Percentiles rank a stretch among this genome's conserved stretches.
phyloP scores from a whole-genome alignment of 2,888 invertebrate genomes.

The Cistogaster globosa region DNA sequence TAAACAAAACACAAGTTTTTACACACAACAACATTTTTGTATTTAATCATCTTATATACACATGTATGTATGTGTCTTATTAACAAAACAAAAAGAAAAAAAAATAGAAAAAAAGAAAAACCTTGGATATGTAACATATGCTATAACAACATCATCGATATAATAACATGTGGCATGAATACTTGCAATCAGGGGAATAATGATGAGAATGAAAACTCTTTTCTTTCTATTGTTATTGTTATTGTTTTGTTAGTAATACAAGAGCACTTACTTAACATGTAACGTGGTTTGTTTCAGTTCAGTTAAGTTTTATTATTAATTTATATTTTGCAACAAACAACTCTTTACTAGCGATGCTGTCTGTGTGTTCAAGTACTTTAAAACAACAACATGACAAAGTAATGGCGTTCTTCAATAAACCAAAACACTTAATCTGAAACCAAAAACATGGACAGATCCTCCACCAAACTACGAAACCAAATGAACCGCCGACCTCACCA shows the following conservation, averaged over 20 bases:
- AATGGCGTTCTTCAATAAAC: constrained; percentile 49
- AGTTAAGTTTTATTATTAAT: constrained; percentile 17
- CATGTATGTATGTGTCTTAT: background rate
- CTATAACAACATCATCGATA: constrained; percentile 65
- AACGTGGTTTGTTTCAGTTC: constrained; percentile 9
- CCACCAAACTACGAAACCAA: constrained; percentile 54
- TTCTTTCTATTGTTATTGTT: background rate
- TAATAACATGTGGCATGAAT: constrained; percentile 63
- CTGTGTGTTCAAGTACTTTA: background rate
- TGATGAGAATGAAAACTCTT: background rate
- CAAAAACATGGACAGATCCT: constrained; percentile 53
- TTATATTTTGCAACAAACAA: constrained; percentile 15
- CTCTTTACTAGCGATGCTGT: background rate
- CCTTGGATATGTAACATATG: constrained; percentile 64
- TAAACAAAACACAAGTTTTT: background rate
- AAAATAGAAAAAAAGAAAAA: constrained; percentile 37
- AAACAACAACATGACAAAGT: constrained; percentile 18
- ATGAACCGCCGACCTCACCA: constrained; percentile 22
- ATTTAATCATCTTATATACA: background rate
- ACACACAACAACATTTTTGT: background rate
- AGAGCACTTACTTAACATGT: background rate
- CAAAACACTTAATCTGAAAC: constrained; percentile 53
- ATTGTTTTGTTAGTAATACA: constrained; percentile 1
- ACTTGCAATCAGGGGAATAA: constrained; percentile 19
- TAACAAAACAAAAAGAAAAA: constrained; percentile 32